A percentile compares a stretch with the other conserved stretches of the same genome.
Evolutionary conservation across 2,113 vertebrate genomes (phyloP).

Genomic region (Naja naja): DNA sequence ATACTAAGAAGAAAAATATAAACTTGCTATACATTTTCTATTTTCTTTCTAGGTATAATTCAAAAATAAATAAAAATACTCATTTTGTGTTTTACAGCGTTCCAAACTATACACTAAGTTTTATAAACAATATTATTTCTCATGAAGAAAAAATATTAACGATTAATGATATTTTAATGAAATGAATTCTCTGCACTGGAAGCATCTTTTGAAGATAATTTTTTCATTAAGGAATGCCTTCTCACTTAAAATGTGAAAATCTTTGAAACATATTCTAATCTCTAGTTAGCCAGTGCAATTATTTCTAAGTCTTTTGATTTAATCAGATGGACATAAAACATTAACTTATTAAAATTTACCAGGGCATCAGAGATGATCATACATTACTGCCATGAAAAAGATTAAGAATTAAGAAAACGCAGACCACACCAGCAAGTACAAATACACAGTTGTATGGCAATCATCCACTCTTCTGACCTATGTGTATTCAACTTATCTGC

Average conservation of each 20-base stretch:
- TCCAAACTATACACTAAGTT: background rate
- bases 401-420: background rate
- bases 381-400: background rate
- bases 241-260: background rate
- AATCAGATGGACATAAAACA: background rate
- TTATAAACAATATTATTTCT: background rate
- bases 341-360: background rate
- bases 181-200: background rate
- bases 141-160: background rate
- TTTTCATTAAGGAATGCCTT: background rate
- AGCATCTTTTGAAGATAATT: background rate
- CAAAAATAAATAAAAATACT: background rate
- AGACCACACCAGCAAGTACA: background rate
- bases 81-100: background rate
- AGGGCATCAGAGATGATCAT: background rate
- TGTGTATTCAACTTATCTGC: background rate
- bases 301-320: background rate
- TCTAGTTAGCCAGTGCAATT: background rate
- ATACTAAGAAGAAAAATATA: background rate
- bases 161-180: background rate
- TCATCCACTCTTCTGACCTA: background rate
- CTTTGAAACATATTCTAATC: background rate
- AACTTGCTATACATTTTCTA: background rate
- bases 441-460: background rate
- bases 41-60: background rate